Evolutionary conservation across 23 tunicate species (phyloP), one percentile per base, ranked within the genome.

Genomic region (Clavelina lepadiformis): DNA sequence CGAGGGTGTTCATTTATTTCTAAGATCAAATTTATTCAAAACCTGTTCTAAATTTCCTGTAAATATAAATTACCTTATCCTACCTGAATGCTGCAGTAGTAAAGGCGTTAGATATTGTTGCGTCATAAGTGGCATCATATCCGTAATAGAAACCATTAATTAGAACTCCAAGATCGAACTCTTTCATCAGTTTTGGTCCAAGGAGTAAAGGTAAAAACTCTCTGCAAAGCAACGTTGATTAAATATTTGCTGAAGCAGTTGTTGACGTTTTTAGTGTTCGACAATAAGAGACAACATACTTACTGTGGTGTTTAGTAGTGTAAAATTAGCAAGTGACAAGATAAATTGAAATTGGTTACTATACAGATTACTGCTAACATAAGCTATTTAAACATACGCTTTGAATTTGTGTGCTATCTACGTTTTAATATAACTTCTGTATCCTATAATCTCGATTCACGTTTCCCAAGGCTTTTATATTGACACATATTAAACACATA

Each of bases 61-160:
- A 8, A 53, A 7, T 53, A n/a, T 53, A n/a, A 6, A n/a, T 28
- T 26, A 59, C 35, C 5, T 7, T 11, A 35, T n/a, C 50, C 4
- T 60, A 82, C 89, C 96, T 68, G 35, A 79, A 80, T 20, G 96
- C 96, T 30, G 96, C 96, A 28, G 96, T 79, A 21, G 96, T 59
- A 63, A 85, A 87, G 33, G 68, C 71, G 38, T 87, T 87, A 3
- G 86, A 64, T 0, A 80, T 56, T 2, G 96, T 61, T 4, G 96
- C 96, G 38, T 87, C 96, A 51, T 69, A 58, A 0, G 87, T 72
- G 2, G 72, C 81, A 58, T 79, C 96, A 57, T 87, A 87, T 24
- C 96, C 96, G 65, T 73, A 66, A 47, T 79, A 87, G 31, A 52
- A 79, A 35, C 96, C 96, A 47, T 80, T 31, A 33, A 47, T 58